Percentiles rank a stretch among this genome's conserved stretches.
Conservation (phyloP, 1,140 invertebrate species). For the Phymorhynchus buccinoides region DNA sequence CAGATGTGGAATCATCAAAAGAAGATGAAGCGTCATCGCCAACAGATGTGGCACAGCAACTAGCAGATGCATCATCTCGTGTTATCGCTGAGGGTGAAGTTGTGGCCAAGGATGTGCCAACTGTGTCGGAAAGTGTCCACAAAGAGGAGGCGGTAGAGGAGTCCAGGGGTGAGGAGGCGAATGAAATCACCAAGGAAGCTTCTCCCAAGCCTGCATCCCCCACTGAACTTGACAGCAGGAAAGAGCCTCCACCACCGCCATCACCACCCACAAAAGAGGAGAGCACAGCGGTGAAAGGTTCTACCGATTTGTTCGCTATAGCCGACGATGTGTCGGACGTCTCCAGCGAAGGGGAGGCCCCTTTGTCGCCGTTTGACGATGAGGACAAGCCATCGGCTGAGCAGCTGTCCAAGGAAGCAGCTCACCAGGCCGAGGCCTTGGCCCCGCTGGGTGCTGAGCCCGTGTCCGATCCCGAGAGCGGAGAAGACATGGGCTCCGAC, state of each 20-base stretch:
- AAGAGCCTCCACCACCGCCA: not conserved
- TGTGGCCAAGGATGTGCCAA: not conserved
- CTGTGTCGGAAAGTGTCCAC: not conserved
- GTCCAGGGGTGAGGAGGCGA: not conserved
- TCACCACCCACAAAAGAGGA: no score
- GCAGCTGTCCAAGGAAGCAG: not conserved
- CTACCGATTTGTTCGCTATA: not conserved
- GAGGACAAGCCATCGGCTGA: constrained; percentile 34
- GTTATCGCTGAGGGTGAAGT: not conserved
- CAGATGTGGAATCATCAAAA: not conserved
- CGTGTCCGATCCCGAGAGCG: constrained; percentile 37
- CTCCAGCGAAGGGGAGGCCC: constrained; percentile 18
- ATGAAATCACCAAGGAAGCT: not conserved
- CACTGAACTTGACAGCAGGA: not conserved
- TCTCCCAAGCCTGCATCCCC: not conserved
- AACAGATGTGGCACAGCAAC: no score
- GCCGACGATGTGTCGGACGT: constrained; percentile 30
- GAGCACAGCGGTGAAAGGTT: not conserved
- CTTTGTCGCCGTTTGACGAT: constrained; percentile 9
- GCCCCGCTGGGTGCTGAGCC: constrained; percentile 28
- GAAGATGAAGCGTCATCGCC: not conserved
- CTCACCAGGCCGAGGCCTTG: constrained; percentile 25
- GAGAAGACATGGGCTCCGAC: constrained; percentile 34
- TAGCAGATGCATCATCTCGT: not conserved
- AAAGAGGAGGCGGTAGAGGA: not conserved